phyloP scores from a whole-genome alignment of 2,797 vertebrate species.

The Lagocephalus sceleratus region DNA sequence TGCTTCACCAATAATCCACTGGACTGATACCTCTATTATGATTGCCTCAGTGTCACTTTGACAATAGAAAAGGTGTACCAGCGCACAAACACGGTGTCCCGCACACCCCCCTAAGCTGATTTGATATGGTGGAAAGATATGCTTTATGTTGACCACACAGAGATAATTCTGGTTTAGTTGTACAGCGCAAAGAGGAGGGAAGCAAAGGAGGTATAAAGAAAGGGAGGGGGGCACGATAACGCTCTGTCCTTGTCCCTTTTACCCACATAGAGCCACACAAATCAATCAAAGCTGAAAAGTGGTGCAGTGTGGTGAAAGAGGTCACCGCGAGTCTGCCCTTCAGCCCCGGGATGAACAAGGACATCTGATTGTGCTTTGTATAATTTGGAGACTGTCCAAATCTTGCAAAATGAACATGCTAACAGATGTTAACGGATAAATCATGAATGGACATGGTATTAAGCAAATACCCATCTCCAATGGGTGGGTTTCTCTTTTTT shows the following conservation, averaged over 20 bases:
- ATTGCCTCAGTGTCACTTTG: constrained; percentile 9
- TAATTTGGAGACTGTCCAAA: constrained; percentile 31
- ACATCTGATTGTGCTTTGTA: constrained; percentile 50
- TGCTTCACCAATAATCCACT: constrained; percentile 43
- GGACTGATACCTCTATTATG: constrained; percentile 26
- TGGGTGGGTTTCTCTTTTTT: no score
- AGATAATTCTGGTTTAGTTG: constrained; percentile 24
- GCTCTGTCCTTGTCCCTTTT: constrained; percentile 30
- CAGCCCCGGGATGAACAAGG: constrained; percentile 51
- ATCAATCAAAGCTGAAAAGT: constrained; percentile 59
- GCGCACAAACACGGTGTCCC: constrained; percentile 2
- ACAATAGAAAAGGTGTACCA: constrained; percentile 21
- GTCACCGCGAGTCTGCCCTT: constrained; percentile 59
- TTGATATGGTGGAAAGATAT: constrained; percentile 1
- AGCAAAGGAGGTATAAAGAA: constrained; percentile 11
- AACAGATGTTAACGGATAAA: constrained; percentile 4
- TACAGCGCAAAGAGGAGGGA: constrained; percentile 23
- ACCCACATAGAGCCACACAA: constrained; percentile 12
- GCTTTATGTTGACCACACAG: constrained; percentile 4
- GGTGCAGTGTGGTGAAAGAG: constrained; percentile 43
- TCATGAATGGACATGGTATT: no score
- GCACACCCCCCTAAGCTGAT: constrained; percentile 9
- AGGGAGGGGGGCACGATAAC: constrained; percentile 3
- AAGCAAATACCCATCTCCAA: no score
- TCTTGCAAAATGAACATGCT: background rate